Base-by-base conservation (phyloP, 2,113 vertebrate genomes). In the Megaleporinus macrocephalus region DNA sequence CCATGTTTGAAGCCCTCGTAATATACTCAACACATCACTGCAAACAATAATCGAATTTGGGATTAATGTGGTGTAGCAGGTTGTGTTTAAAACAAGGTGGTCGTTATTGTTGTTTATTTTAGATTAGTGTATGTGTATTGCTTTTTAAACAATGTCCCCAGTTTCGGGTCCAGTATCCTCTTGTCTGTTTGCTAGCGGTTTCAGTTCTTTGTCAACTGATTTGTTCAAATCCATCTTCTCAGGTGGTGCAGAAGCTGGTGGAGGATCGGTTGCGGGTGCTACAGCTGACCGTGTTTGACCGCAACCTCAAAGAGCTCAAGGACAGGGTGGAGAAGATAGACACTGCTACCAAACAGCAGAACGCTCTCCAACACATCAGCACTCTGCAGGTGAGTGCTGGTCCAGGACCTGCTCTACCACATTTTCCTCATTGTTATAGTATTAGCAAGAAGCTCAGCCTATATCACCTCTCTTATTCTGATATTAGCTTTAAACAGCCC, bases 251-350 rank as follows among this genome's bases (percentile, higher is more conserved):
- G 72, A 94, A 92, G 79, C 90, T 99, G 51, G 92, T 99, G 47
- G 95, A 97, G 88, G 96, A 99, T 85, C 96, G 95, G 73, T 86
- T 99, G 73, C 91, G 80, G 62, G 90, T 91, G 4, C 86, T 98
- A 75, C 95, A 99, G 83, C 91, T 93, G 89, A 93, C 94, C 0
- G 91, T 96, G 36, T 98, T 98, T 87, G 97, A 99, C 86, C 95
- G 94, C 88, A 91, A 91, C 86, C 90, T 99, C 81, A 93, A 95
- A 61, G 97, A 99, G 86, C 86, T 99, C 73, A 98, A 96, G 90
- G 94, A 93, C 12, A 91, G 96, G 84, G 96, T 99, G 84, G 97
- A 98, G 47, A 97, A 97, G 85, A 95, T 98, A 0, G 97, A 99
- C 84, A 97, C 95, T 89, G 87, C 89, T 62, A 96, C 94, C 47